These are phyloP conservation scores for Epirrhoe alternata DNA, from an alignment of 2,888 invertebrate species.

Conservation along the genomic window DNA sequence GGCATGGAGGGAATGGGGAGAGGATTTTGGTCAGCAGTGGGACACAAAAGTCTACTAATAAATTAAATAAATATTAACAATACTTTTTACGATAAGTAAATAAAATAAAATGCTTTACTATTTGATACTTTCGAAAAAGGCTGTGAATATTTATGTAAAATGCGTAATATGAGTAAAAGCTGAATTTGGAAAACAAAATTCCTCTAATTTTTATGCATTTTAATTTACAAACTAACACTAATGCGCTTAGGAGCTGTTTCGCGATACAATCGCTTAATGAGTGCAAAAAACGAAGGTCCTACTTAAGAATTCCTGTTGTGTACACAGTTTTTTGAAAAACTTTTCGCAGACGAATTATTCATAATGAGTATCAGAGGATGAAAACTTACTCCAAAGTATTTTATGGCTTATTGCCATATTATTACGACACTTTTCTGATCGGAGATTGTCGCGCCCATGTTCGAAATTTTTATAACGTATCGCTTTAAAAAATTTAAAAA, in stretches of 20 bases:
- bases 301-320: conserved; percentile 75
- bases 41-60: too few relatives aligned
- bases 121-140: background rate
- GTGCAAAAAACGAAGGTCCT: conserved; percentile 61
- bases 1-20: too few relatives aligned
- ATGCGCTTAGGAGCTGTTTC: conserved; percentile 51
- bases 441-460: conserved; percentile 66
- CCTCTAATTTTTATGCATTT: conserved; percentile 37
- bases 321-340: conserved; percentile 75
- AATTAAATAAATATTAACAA: too few relatives aligned
- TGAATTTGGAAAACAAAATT: background rate
- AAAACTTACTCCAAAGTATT: conserved; percentile 62
- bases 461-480: conserved; percentile 71
- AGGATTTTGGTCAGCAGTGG: too few relatives aligned
- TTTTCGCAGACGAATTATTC: conserved; percentile 76
- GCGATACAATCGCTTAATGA: conserved; percentile 59
- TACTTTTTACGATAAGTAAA: too few relatives aligned
- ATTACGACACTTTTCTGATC: conserved; percentile 71
- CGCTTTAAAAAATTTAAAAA: conserved; percentile 62
- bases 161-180: background rate
- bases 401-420: conserved; percentile 68
- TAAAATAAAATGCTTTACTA: background rate
- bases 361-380: conserved; percentile 69
- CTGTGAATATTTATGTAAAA: background rate
- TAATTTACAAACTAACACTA: conserved; percentile 52